These are phyloP conservation scores for Acleris laterana DNA, from an alignment of 2,888 invertebrate genomes.

Conservation along the genomic window DNA sequence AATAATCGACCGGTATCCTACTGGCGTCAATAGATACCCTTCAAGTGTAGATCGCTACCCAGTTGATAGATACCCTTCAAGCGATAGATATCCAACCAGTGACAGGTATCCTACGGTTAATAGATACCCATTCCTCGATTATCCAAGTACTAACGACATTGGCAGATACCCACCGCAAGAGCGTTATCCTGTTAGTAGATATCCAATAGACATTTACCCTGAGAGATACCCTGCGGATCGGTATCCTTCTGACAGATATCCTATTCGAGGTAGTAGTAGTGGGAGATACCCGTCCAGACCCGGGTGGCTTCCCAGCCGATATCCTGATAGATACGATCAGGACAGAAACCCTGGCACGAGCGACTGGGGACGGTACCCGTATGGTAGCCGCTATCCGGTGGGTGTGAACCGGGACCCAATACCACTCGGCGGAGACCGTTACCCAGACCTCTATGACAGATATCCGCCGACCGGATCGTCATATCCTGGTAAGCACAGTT, in stretches of 20 bases:
- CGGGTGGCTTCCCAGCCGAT: constrained; percentile 61
- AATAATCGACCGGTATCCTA: constrained; percentile 66
- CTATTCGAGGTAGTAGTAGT: constrained; percentile 47
- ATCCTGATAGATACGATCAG: constrained; percentile 81
- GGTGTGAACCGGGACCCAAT: constrained; percentile 79
- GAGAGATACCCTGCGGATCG: constrained; percentile 63
- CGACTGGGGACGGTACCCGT: constrained; percentile 77
- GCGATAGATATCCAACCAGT: constrained; percentile 64
- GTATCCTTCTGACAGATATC: constrained; percentile 59
- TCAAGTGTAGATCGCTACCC: constrained; percentile 60
- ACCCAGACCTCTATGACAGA: constrained; percentile 80
- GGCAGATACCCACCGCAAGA: constrained; percentile 66
- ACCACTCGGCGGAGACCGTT: constrained; percentile 79
- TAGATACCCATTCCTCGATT: constrained; percentile 48
- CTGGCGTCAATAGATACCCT: constrained; percentile 71
- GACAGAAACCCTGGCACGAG: constrained; percentile 68
- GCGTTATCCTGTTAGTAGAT: constrained; percentile 71
- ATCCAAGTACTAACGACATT: constrained; percentile 48
- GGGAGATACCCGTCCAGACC: constrained; percentile 64
- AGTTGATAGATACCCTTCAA: constrained; percentile 65
- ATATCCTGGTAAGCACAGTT: constrained; percentile 75
- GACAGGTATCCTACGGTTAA: constrained; percentile 57
- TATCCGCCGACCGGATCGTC: constrained; percentile 85
- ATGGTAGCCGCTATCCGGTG: constrained; percentile 68
- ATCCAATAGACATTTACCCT: constrained; percentile 68